Conservation (phyloP, 2,888 invertebrate genomes). For the Drosophila stalkeri region DNA sequence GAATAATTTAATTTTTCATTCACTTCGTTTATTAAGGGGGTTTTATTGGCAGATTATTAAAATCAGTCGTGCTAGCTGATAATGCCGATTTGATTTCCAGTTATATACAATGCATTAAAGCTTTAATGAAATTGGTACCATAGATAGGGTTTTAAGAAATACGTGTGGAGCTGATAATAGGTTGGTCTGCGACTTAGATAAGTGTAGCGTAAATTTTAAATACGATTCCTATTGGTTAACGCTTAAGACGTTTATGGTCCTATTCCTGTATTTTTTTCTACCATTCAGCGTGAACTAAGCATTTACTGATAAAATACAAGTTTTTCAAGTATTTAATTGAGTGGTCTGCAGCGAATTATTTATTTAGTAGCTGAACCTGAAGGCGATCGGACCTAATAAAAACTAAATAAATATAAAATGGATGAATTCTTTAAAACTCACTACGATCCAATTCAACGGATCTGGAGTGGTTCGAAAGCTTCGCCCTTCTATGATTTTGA, state of each 20-base stretch:
- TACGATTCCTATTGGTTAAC: background rate
- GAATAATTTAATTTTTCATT: background rate
- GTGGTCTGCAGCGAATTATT: background rate
- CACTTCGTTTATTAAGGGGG: background rate
- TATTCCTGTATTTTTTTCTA: background rate
- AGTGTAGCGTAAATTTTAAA: background rate
- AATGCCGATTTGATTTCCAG: background rate
- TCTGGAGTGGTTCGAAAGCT: conserved; percentile 41
- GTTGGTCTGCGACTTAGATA: background rate
- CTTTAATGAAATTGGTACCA: background rate
- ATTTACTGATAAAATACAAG: conserved; percentile 17
- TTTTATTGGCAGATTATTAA: background rate
- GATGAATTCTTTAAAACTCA: conserved; percentile 9
- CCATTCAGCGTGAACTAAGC: conserved; percentile 7
- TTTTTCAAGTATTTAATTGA: conserved; percentile 15
- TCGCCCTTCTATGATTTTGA: conserved; percentile 29
- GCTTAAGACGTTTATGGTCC: conserved; percentile 2
- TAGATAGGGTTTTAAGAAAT: background rate
- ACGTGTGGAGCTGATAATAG: background rate
- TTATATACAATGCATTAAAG: background rate
- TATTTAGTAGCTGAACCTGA: background rate
- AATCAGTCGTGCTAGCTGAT: background rate
- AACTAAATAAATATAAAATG: conserved; percentile 8
- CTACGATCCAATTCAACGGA: conserved; percentile 20
- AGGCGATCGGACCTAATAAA: background rate